Evolutionary conservation across 1,140 invertebrate genomes (phyloP).

Genomic region (Coenobita brevimanus): DNA sequence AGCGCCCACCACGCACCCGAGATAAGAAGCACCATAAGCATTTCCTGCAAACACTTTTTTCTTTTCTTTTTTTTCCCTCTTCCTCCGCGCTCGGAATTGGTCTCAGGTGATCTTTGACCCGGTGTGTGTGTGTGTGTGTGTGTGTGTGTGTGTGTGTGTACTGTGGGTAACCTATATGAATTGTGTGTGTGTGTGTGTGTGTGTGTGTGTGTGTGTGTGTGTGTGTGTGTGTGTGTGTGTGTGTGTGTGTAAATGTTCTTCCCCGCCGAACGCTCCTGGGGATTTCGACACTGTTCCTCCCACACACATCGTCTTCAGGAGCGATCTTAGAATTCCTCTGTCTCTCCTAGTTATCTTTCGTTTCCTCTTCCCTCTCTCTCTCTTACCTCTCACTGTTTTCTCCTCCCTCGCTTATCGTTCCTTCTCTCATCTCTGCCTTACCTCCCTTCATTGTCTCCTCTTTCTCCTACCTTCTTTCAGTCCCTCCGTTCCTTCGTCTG

Average conservation of each 20-base stretch:
- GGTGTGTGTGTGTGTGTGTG: conserved; percentile 22
- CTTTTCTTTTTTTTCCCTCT: neutral
- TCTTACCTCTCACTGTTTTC: no score
- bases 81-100: conserved; percentile 6
- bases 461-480: no score
- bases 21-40: conserved; percentile 42
- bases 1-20: neutral
- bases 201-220: no score
- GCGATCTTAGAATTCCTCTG: neutral
- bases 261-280: neutral
- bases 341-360: neutral
- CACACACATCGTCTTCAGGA: conserved; percentile 5
- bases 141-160: no score
- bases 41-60: conserved; percentile 53
- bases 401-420: no score
- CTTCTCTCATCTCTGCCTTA: no score
- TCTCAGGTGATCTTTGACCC: conserved; percentile 50
- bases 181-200: no score
- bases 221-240: no score
- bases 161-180: no score
- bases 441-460: no score
- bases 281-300: neutral
- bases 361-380: neutral
- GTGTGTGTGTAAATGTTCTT: neutral
- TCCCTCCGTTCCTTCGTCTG: no score